Conservation (phyloP, 1,140 invertebrate genomes). For the Stegodyphus dumicola region DNA sequence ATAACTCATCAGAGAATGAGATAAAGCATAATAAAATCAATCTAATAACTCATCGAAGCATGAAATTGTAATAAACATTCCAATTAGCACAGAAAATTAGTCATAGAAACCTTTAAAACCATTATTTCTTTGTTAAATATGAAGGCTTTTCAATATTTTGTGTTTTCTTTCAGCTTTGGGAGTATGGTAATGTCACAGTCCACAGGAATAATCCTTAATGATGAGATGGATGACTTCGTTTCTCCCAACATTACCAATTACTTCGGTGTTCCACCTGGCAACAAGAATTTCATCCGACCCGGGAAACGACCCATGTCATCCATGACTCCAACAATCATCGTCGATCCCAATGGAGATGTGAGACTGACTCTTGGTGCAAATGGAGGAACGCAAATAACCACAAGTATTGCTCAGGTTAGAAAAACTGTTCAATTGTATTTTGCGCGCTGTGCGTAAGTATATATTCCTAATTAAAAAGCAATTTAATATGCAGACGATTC, state of each 20-base stretch:
- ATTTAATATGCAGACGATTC: no score
- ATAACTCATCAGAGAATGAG: no score
- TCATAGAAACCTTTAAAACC: neutral
- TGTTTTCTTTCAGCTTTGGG: constrained; percentile 68
- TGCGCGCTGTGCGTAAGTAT: no score
- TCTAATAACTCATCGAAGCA: no score
- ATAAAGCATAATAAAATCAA: no score
- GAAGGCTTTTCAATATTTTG: neutral
- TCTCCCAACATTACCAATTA: constrained; percentile 70
- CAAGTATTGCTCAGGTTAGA: constrained; percentile 69
- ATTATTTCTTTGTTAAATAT: neutral
- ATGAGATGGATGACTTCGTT: constrained; percentile 74
- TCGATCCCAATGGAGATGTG: constrained; percentile 66
- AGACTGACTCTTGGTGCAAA: constrained; percentile 70
- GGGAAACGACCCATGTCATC: constrained; percentile 70
- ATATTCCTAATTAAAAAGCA: no score
- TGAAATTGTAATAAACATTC: no score
- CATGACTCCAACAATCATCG: constrained; percentile 70
- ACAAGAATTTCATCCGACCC: constrained; percentile 70
- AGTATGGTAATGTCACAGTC: constrained; percentile 66
- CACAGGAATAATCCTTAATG: constrained; percentile 73
- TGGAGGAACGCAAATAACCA: constrained; percentile 72
- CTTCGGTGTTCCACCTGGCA: constrained; percentile 69
- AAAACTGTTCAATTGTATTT: no score
- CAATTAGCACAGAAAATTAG: neutral